Evolutionary conservation across 1,140 invertebrate species (phyloP), one percentile per base, ranked within the genome.

Genomic region (Mercenaria mercenaria): DNA sequence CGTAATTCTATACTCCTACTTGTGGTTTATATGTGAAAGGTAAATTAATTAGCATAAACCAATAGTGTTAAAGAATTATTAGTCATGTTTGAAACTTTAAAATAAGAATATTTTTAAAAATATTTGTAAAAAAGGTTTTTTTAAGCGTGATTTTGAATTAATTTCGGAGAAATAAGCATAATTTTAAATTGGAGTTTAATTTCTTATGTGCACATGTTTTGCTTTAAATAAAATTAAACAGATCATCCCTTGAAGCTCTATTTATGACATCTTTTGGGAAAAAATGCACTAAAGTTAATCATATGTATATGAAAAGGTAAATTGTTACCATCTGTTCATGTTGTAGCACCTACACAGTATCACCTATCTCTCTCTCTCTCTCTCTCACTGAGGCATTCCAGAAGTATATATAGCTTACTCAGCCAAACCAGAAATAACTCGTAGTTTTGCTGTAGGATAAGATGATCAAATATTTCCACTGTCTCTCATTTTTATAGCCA

Each of bases 391-490:
- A 59, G 47, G 76, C 76, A 79, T 79, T 34, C 50, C 76, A 64
- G n/a, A 26, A 15, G 47, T 82, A 82, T 81, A 81, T 61, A 81
- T 82, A 82, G 84, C 84, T 87, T 87, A 87, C 84, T 87, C 84
- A 87, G 72, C 84, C 72, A 87, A 61, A 34, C 47, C 50, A 87
- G 69, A 87, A 77, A 77, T 87, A 87, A 29, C 69, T 59, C 43
- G 32, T 3, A 32, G 34, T 52, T 18, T n/a, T 50, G 34, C 29
- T 29, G 26, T 11, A 56, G 20, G 13, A n/a, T 81, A 81, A 81
- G 79, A 34, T 34, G 37, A 81, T 81, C 79, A 37, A 50, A 81
- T 18, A 18, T 56, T 56, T 13, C 56, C 79, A 81, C 67, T 72
- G 37, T 72, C 67, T 39, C 11, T 11, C 37, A 37, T 15, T 39